phyloP scores from a whole-genome alignment of 92 coral and sea anemone genomes.

The Micromussa lordhowensis region DNA sequence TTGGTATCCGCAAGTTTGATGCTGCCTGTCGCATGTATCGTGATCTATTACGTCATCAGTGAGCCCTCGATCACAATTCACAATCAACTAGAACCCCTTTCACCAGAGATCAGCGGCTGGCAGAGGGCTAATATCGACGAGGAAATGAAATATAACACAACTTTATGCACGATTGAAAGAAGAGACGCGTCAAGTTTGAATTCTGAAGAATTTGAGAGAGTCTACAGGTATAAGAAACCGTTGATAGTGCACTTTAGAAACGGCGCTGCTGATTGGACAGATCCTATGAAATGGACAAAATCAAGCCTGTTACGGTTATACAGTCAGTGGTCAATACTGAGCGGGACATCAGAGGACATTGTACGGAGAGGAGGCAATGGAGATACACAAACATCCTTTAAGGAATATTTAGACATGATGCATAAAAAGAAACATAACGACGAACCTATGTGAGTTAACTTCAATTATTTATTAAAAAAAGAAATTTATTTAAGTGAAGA shows the following conservation, averaged over 20 bases:
- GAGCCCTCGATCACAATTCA: background rate
- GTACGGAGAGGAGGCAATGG: constrained; percentile 71
- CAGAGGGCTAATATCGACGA: constrained; percentile 51
- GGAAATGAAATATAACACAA: constrained; percentile 48
- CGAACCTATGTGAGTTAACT: constrained; percentile 58
- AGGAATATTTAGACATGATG: constrained; percentile 64
- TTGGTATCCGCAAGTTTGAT: constrained; percentile 11
- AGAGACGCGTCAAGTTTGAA: constrained; percentile 56
- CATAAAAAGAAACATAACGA: constrained; percentile 58
- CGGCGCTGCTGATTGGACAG: constrained; percentile 69
- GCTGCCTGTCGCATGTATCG: background rate
- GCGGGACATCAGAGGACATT: constrained; percentile 71
- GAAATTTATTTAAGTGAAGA: too few relatives aligned
- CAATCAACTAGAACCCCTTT: background rate
- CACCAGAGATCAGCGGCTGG: constrained; percentile 60
- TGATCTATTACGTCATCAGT: constrained; percentile 15
- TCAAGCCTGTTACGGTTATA: constrained; percentile 49
- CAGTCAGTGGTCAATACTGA: constrained; percentile 58
- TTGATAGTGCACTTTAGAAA: constrained; percentile 60
- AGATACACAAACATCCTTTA: constrained; percentile 51
- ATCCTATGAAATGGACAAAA: constrained; percentile 68
- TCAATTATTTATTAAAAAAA: background rate
- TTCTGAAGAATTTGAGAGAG: constrained; percentile 61
- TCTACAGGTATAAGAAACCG: constrained; percentile 63
- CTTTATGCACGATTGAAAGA: constrained; percentile 57